Evolutionary conservation across 2,797 vertebrate species (phyloP), one percentile per base, ranked within the genome.

Genomic region (Anguilla megastoma): DNA sequence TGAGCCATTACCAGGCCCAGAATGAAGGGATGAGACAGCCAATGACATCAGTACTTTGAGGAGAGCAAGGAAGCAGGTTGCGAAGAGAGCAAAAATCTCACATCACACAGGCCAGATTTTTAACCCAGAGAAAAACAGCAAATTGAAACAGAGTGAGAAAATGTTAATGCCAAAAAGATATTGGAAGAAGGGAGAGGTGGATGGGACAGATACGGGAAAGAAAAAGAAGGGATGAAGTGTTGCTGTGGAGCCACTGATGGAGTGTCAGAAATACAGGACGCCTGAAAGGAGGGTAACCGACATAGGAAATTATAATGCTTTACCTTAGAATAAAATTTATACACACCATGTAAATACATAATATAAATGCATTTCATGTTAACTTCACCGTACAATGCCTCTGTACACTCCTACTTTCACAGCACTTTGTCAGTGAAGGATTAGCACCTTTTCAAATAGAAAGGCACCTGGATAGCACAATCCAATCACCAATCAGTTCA

Each of bases 321-420:
- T 27, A 27, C 27, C 30, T 63, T 63, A 63, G 6, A 41, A 30
- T 24, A 14, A 84, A 84, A 87, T 83, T 84, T 66, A 87, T 87
- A 69, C 45, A 87, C 84, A 87, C 84, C 66, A 76, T n/a, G 84
- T 52, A 87, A 48, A 21, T 84, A 87, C 86, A 80, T 50, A 30
- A 82, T n/a, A 83, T 83, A 83, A 8, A 83, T 63, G 60, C 21
- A 83, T n/a, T 83, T 45, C 27, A 83, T 14, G 3, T 30, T 7
- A n/a, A 18, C 60, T 45, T 45, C 41, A 45, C 7, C 84, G 41
- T 41, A 8, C 45, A 24, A 82, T 66, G 76, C 16, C 56, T 41
- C 76, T 86, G 48, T 79, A 79, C 30, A 79, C 4, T 79, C 16
- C 30, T 14, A 79, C 36, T 79, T 18, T 41, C 33, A 79, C 45